These are phyloP conservation scores for Augochlorella aurata DNA, from an alignment of 2,888 invertebrate genomes.

Conservation along the genomic window DNA sequence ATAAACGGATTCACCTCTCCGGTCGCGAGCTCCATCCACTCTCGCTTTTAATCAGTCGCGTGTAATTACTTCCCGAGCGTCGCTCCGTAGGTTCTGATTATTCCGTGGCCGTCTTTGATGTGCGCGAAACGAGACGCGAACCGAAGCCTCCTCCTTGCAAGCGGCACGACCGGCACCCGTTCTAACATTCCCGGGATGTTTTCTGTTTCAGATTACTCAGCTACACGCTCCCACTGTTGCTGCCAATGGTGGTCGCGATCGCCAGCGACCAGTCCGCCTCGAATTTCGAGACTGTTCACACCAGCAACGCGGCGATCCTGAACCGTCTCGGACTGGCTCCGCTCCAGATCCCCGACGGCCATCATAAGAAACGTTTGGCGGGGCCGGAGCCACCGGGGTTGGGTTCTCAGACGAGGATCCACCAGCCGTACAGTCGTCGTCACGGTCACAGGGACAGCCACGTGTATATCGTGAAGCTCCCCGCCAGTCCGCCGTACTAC, in stretches of 20 bases:
- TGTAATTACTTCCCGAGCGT: not conserved
- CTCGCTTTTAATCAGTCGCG: constrained; percentile 1
- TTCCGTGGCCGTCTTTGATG: not conserved
- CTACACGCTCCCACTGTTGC: constrained; percentile 42
- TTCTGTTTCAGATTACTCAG: constrained; percentile 55
- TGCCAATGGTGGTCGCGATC: constrained; percentile 1
- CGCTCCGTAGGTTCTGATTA: not conserved
- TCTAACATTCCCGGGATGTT: not conserved
- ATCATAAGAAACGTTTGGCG: constrained; percentile 91
- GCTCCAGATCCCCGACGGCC: constrained; percentile 89
- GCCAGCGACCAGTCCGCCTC: constrained; percentile 36
- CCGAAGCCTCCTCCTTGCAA: too few relatives aligned
- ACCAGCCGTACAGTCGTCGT: constrained; percentile 76
- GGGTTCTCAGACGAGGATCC: constrained; percentile 66
- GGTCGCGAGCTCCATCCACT: not conserved
- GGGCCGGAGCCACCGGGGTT: constrained; percentile 81
- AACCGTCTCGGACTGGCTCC: constrained; percentile 90
- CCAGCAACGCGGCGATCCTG: constrained; percentile 87
- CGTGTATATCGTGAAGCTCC: constrained; percentile 93
- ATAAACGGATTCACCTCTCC: not conserved
- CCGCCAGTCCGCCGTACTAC: constrained; percentile 93
- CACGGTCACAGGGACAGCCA: constrained; percentile 86
- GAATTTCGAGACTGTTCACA: constrained; percentile 81
- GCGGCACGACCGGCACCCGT: not conserved
- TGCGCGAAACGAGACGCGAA: not conserved